Conservation (phyloP, 1,140 invertebrate species). For the Sarcophaga bullata region DNA sequence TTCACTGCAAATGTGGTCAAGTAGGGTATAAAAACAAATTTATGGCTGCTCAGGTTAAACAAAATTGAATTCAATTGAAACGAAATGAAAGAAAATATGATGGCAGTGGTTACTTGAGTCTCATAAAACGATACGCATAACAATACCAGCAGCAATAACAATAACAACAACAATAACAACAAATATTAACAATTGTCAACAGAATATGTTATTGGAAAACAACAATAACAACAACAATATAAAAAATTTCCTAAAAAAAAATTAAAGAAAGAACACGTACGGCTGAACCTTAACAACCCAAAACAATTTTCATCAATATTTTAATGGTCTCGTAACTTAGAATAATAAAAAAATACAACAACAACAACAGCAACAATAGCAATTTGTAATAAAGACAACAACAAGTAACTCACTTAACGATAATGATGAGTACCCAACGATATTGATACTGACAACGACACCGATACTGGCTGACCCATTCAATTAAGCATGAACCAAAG, state of each 20-base stretch:
- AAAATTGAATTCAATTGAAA: conserved; percentile 29
- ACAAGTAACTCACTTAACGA: not conserved
- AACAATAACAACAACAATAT: too few relatives aligned
- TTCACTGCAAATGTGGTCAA: too few relatives aligned
- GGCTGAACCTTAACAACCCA: conserved; percentile 19
- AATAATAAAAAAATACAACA: not conserved
- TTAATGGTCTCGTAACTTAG: conserved; percentile 28
- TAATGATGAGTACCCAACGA: not conserved
- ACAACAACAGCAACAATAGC: too few relatives aligned
- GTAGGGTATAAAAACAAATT: not conserved
- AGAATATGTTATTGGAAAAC: too few relatives aligned
- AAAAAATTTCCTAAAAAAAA: not conserved
- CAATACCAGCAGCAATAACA: not conserved
- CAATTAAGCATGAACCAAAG: conserved; percentile 63
- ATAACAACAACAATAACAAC: not conserved
- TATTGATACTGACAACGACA: not conserved
- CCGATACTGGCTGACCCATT: conserved; percentile 55
- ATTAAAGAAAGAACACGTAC: not conserved
- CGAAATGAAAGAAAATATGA: conserved; percentile 26
- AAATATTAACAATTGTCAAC: not conserved
- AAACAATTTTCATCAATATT: conserved; percentile 42
- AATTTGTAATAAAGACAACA: too few relatives aligned
- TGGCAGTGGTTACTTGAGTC: conserved; percentile 17
- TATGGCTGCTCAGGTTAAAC: conserved; percentile 31
- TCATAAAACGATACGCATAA: conserved; percentile 1